Evolutionary conservation across 2,888 invertebrate species (phyloP), one percentile per base, ranked within the genome.

Genomic region (Deilephila porcellus): DNA sequence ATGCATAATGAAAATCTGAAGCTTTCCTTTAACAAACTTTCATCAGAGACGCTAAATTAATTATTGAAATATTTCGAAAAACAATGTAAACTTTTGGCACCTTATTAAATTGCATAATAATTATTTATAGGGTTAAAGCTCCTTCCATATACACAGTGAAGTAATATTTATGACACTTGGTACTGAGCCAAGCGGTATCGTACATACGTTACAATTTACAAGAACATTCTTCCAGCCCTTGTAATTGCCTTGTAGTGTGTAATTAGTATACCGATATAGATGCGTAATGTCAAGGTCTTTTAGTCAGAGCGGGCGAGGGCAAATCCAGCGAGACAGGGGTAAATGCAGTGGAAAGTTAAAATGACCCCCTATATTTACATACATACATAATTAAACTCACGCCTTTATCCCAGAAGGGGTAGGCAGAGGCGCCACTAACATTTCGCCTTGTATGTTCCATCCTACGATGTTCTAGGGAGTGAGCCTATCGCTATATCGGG

Each of bases 231-330:
- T 67, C 77, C 79, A 78, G 75, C 76, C 84, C 84, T 86, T 80
- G 72, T 74, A 75, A 78, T 81, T 78, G 77, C 76, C 79, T 83
- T 76, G 79, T 82, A 83, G 85, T 82, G 81, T 82, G 79, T 83
- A 85, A 85, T 87, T 86, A 83, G 82, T 80, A 73, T 74, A 74
- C 76, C 75, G 78, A 82, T 84, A 82, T 82, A 84, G 76, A 77
- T 75, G 17, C 60, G 80, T 84, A 82, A 81, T 85, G 86, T 86
- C 89, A 89, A 86, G 88, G 88, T 77, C 77, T 77, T 75, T 70
- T 74, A 75, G 74, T 80, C 73, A 76, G 81, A 83, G 17, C 82
- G 77, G 74, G 77, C 81, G 81, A 80, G 81, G 80, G 85, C 85
- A 80, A 84, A 84, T 67, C 82, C 77, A 79, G 82, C 81, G 76